Evolutionary conservation across 2,797 vertebrate genomes (phyloP).

Genomic region (Carcharodon carcharias): DNA sequence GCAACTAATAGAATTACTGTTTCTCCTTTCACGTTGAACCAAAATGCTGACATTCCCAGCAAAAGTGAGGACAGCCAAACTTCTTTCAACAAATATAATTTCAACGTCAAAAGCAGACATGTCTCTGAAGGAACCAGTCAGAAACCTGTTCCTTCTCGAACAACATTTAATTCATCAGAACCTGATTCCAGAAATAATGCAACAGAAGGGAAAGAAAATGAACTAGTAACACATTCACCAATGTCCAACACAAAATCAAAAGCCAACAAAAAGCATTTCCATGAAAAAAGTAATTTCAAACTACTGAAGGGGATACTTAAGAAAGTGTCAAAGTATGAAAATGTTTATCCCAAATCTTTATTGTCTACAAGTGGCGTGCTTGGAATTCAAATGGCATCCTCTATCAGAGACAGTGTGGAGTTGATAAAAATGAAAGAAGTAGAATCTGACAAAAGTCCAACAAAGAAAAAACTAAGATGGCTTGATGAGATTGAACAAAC

Average conservation of each 20-base stretch:
- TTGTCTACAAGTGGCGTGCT: slow-evolving; percentile 54
- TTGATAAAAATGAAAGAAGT: slow-evolving; percentile 62
- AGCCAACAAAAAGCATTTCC: slow-evolving; percentile 40
- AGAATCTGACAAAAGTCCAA: slow-evolving; percentile 52
- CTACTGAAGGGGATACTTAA: slow-evolving; percentile 80
- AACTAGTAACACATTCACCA: slow-evolving; percentile 42
- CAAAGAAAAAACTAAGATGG: slow-evolving; percentile 76
- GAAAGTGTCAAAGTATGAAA: slow-evolving; percentile 63
- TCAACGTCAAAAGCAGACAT: slow-evolving; percentile 41
- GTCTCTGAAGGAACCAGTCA: not conserved
- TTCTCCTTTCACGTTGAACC: not conserved
- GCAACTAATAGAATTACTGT: not conserved
- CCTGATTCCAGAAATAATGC: not conserved
- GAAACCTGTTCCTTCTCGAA: not conserved
- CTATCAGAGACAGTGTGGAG: slow-evolving; percentile 78
- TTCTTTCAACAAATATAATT: slow-evolving; percentile 7
- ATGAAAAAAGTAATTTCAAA: slow-evolving; percentile 50
- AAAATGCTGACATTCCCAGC: not conserved
- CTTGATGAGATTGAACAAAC: slow-evolving; percentile 63
- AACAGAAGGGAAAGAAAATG: slow-evolving; percentile 44
- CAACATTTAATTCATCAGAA: slow-evolving; percentile 9
- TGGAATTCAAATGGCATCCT: slow-evolving; percentile 56
- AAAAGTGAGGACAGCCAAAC: not conserved
- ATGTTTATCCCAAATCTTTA: slow-evolving; percentile 45
- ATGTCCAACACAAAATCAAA: slow-evolving; percentile 43